phyloP scores from a whole-genome alignment of 53 echinoderm and acorn worm species.

The Apostichopus leukothele region DNA sequence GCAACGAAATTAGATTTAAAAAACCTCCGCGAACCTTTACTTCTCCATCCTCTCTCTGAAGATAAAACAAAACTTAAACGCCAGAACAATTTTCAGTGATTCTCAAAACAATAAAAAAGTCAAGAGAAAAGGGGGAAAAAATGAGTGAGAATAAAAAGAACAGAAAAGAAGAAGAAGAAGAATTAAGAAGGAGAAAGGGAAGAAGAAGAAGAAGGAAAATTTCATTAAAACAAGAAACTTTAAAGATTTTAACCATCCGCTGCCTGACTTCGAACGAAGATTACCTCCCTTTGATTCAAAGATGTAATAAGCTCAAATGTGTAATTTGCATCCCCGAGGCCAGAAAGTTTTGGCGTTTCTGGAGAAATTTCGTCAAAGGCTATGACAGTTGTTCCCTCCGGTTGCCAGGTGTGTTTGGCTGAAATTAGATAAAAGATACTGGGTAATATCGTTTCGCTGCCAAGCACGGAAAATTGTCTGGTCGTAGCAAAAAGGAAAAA shows the following conservation, averaged over 20 bases:
- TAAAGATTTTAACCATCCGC: slow-evolving; percentile 34
- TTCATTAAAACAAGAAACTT: slow-evolving; percentile 47
- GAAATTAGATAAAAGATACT: slow-evolving; percentile 39
- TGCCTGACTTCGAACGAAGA: slow-evolving; percentile 42
- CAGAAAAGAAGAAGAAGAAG: background rate
- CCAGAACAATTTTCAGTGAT: slow-evolving; percentile 25
- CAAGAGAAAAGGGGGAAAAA: background rate
- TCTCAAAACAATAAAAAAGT: slow-evolving; percentile 31
- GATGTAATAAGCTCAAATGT: slow-evolving; percentile 48
- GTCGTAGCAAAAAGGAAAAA: background rate
- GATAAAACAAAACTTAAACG: background rate
- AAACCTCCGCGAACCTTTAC: slow-evolving; percentile 26
- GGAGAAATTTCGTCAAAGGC: slow-evolving; percentile 39
- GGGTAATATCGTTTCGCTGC: slow-evolving; percentile 41
- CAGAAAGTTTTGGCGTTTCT: slow-evolving; percentile 43
- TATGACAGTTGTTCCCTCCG: slow-evolving; percentile 39
- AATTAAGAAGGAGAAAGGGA: background rate
- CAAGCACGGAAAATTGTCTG: slow-evolving; percentile 42
- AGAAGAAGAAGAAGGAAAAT: slow-evolving; percentile 21
- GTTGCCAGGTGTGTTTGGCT: slow-evolving; percentile 41
- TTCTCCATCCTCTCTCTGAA: background rate
- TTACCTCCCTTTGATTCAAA: slow-evolving; percentile 31
- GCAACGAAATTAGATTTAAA: slow-evolving; percentile 47
- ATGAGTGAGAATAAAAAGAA: background rate
- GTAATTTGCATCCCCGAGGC: slow-evolving; percentile 38